These are phyloP conservation scores for Crotalus viridis DNA, from an alignment of 2,113 vertebrate species.

Conservation along the genomic window DNA sequence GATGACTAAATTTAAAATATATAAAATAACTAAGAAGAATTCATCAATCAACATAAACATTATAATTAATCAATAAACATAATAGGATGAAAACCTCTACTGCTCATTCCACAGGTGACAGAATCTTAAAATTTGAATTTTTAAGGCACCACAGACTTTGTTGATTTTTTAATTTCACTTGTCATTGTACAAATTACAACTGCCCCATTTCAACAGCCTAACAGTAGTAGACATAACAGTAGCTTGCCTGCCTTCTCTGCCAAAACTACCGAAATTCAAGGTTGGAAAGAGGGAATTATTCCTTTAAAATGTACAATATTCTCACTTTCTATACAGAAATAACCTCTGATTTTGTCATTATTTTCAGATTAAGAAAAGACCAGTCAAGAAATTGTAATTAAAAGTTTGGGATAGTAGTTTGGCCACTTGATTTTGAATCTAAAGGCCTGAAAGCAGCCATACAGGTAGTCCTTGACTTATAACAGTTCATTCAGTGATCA, in stretches of 20 bases:
- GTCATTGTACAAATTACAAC: neutral
- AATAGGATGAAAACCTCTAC: neutral
- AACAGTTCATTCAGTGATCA: neutral
- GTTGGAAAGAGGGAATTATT: neutral
- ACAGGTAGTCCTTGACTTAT: neutral
- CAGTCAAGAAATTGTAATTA: neutral
- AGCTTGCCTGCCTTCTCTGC: neutral
- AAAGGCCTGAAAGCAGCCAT: neutral
- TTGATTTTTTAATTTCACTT: neutral
- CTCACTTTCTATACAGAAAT: neutral
- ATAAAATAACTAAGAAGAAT: neutral
- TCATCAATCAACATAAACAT: neutral
- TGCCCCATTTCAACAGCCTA: neutral
- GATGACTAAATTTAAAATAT: neutral
- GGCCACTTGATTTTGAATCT: neutral
- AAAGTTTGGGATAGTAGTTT: neutral
- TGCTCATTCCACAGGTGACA: neutral
- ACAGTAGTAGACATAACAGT: neutral
- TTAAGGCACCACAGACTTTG: neutral
- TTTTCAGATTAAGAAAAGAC: neutral
- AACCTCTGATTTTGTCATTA: neutral
- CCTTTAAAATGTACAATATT: neutral
- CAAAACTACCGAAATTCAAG: neutral
- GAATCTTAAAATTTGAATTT: neutral
- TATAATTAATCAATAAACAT: neutral